Percentiles rank a stretch among this genome's conserved stretches.
These are phyloP conservation scores for Salvator merianae DNA, from an alignment of 2,113 vertebrate genomes.

Conservation along the genomic window DNA sequence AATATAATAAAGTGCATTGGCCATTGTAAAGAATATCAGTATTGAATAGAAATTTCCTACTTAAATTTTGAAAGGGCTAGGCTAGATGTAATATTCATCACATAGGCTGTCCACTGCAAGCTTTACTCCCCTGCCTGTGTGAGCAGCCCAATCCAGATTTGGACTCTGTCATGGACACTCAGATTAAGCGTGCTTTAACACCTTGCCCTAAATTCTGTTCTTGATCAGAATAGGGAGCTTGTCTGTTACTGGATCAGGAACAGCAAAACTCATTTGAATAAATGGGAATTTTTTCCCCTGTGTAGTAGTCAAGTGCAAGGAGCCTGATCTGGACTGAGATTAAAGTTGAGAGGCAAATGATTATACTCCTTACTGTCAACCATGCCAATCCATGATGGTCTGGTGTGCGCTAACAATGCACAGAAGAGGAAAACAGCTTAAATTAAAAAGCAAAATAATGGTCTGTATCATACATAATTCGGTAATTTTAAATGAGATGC, in stretches of 20 bases:
- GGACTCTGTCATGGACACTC: neutral
- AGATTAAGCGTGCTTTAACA: neutral
- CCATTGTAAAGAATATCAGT: conserved; percentile 38
- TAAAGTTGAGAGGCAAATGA: neutral
- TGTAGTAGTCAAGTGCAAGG: neutral
- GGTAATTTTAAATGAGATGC: conserved; percentile 20
- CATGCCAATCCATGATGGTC: neutral
- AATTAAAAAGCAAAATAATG: neutral
- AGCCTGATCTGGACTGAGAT: neutral
- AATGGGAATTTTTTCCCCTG: neutral
- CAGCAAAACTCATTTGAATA: neutral
- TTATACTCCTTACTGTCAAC: neutral
- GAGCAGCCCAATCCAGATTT: neutral
- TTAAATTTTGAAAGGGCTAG: conserved; percentile 29
- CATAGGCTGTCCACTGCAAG: neutral
- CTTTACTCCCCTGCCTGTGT: neutral
- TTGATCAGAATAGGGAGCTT: neutral
- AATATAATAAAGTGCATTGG: conserved; percentile 13
- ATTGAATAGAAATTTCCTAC: conserved; percentile 46
- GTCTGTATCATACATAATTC: neutral
- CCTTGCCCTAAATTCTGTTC: neutral
- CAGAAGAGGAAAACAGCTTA: neutral
- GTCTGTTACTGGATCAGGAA: neutral
- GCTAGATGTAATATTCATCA: neutral
- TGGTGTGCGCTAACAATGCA: neutral